These are phyloP conservation scores for Pygoscelis antarcticus DNA, from an alignment of 2,113 vertebrate species.

Conservation along the genomic window DNA sequence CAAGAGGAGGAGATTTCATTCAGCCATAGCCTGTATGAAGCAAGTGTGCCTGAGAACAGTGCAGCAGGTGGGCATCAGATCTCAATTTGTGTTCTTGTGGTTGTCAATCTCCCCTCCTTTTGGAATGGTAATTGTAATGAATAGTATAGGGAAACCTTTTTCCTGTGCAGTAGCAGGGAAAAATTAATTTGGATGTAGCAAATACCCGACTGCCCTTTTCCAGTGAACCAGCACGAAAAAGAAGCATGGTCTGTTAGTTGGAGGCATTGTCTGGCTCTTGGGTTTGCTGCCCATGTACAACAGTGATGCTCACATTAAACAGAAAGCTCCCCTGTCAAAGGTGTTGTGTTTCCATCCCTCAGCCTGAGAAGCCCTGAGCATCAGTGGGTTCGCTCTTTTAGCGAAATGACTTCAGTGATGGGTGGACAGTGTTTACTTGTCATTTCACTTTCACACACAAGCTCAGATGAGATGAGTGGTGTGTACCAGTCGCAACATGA, in stretches of 20 bases:
- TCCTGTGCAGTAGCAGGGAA: background rate
- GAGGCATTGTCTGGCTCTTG: background rate
- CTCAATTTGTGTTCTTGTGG: background rate
- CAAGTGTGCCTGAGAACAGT: conserved; percentile 82
- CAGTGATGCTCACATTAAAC: background rate
- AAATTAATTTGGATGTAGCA: background rate
- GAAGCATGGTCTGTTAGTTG: background rate
- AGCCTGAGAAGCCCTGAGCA: background rate
- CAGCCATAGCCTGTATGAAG: conserved; percentile 78
- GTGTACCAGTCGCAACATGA: background rate
- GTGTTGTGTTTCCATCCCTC: background rate
- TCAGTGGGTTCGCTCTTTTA: background rate
- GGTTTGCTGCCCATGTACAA: background rate
- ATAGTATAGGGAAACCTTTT: background rate
- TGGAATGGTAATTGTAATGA: background rate
- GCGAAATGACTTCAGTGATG: background rate
- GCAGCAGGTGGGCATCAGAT: conserved; percentile 76
- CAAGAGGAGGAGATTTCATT: conserved; percentile 79
- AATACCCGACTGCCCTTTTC: background rate
- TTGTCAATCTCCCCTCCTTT: background rate
- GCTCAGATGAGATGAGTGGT: background rate
- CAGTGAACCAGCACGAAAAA: background rate
- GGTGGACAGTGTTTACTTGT: background rate
- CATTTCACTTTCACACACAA: background rate
- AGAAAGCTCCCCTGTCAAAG: background rate